These are phyloP conservation scores for Archaeoteleia sp. DNA, from an alignment of 2,888 invertebrate genomes.

Conservation along the genomic window DNA sequence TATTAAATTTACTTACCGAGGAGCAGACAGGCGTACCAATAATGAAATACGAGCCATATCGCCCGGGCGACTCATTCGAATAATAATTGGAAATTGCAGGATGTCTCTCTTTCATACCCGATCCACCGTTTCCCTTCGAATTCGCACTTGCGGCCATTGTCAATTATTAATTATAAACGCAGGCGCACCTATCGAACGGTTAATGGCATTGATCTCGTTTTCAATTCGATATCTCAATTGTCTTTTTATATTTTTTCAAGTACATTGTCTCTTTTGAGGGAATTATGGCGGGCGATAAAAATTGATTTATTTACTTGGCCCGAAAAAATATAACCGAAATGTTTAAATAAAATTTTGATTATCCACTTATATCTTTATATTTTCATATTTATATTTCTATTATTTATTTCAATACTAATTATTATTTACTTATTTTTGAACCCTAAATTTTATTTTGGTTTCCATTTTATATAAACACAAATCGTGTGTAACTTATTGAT, in stretches of 20 bases:
- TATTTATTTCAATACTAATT: no score
- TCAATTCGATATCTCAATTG: slow-evolving; percentile 7
- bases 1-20: slow-evolving; percentile 46
- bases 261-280: slow-evolving; percentile 17
- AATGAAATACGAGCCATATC: slow-evolving; percentile 50
- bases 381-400: no score
- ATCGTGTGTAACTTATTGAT: no score
- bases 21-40: slow-evolving; percentile 40
- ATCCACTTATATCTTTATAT: no score
- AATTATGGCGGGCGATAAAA: slow-evolving; percentile 19
- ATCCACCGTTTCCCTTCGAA: slow-evolving; percentile 11
- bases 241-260: neutral
- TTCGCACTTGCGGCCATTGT: slow-evolving; percentile 37
- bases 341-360: no score
- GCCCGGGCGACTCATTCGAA: slow-evolving; percentile 42
- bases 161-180: slow-evolving; percentile 48
- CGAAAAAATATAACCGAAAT: no score
- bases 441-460: no score
- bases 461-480: no score
- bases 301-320: no score
- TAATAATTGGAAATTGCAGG: slow-evolving; percentile 49
- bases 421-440: no score
- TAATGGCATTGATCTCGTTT: slow-evolving; percentile 38
- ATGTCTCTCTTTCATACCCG: slow-evolving; percentile 42
- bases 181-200: slow-evolving; percentile 13